Percentiles rank a stretch among this genome's conserved stretches.
Conservation (phyloP, 2,113 vertebrate species). For the Leucopsar rothschildi region DNA sequence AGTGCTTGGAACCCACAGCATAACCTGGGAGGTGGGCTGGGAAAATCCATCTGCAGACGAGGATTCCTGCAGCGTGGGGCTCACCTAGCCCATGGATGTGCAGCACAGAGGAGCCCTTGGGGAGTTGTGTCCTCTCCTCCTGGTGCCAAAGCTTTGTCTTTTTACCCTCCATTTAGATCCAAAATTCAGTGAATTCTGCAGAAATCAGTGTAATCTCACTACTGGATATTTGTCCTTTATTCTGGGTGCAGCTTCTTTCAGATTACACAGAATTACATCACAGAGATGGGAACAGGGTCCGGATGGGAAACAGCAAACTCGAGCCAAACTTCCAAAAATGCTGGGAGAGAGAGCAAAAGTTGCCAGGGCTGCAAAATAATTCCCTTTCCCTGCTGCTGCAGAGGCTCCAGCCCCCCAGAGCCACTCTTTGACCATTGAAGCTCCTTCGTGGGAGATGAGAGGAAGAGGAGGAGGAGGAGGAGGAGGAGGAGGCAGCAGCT, state of each 20-base stretch:
- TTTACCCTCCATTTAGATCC: background rate
- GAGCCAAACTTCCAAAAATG: background rate
- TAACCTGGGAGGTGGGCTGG: background rate
- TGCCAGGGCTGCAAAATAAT: background rate
- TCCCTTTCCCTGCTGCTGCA: background rate
- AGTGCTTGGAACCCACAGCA: background rate
- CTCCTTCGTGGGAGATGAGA: rapidly evolving
- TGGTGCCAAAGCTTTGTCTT: background rate
- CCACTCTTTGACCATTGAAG: background rate
- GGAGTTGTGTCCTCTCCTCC: background rate
- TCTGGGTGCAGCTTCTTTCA: background rate
- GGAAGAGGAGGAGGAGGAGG: background rate
- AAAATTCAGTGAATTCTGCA: background rate
- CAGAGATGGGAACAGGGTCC: background rate
- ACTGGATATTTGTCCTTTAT: background rate
- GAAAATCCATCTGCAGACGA: background rate
- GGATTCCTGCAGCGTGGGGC: background rate
- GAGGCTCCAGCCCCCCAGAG: background rate
- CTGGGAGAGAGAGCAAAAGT: background rate
- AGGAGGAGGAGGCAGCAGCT: background rate
- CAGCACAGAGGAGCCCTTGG: background rate
- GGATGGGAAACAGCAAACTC: background rate
- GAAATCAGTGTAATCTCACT: background rate
- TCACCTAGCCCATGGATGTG: rapidly evolving
- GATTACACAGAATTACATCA: background rate